Conservation (phyloP, 2,113 vertebrate species). For the Planiliza haematocheilus region DNA sequence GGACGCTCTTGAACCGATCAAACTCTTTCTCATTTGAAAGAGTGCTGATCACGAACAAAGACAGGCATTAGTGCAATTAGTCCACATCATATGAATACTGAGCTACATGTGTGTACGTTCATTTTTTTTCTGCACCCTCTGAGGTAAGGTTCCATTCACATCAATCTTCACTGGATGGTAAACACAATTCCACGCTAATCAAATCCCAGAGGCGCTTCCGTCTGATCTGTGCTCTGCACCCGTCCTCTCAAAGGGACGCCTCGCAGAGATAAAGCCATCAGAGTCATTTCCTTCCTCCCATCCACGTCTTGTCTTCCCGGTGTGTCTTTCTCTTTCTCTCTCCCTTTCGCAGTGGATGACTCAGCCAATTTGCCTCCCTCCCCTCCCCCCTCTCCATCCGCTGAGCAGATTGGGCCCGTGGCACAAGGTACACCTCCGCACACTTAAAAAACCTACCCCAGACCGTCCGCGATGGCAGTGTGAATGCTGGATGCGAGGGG, state of each 20-base stretch:
- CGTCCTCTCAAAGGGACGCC: constrained; percentile 8
- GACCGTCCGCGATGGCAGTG: constrained; percentile 47
- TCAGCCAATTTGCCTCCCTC: constrained; percentile 96
- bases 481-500: too few relatives aligned
- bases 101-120: too few relatives aligned
- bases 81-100: too few relatives aligned
- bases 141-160: constrained; percentile 25
- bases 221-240: background rate
- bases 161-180: background rate
- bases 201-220: constrained; percentile 7
- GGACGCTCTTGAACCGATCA: constrained; percentile 8
- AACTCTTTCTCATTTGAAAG: constrained; percentile 14
- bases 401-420: constrained; percentile 89
- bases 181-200: constrained; percentile 15
- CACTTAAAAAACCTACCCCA: constrained; percentile 28
- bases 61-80: too few relatives aligned
- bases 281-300: constrained; percentile 68
- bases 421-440: constrained; percentile 88
- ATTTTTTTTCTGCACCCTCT: background rate
- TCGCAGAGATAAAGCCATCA: constrained; percentile 19
- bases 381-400: constrained; percentile 94
- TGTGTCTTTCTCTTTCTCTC: constrained; percentile 68
- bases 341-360: constrained; percentile 88
- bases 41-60: constrained; percentile 2
- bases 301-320: constrained; percentile 72